phyloP scores from a whole-genome alignment of 2,888 invertebrate species.

The Apamea sordens region DNA sequence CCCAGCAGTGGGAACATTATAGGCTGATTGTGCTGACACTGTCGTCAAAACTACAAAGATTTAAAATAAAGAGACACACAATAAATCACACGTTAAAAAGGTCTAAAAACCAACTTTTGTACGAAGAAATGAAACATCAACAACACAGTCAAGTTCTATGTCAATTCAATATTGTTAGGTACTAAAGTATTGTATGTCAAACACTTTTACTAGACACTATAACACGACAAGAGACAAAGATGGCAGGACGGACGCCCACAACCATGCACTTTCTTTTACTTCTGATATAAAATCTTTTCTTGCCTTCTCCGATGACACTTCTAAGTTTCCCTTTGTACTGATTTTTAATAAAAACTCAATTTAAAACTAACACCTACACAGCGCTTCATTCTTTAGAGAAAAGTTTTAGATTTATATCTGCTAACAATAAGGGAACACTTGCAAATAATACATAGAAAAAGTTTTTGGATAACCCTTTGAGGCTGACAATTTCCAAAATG shows the following conservation, averaged over 20 bases:
- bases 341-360: conserved; percentile 25
- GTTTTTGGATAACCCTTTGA: conserved; percentile 32
- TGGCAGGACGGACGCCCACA: conserved; percentile 26
- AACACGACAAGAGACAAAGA: conserved; percentile 16
- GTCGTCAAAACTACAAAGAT: neutral
- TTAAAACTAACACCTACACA: conserved; percentile 29
- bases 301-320: conserved; percentile 23
- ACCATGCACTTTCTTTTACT: conserved; percentile 21
- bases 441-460: conserved; percentile 50
- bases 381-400: conserved; percentile 20
- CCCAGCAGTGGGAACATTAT: no score
- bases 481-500: conserved; percentile 9
- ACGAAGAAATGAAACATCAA: neutral
- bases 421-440: conserved; percentile 36
- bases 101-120: neutral
- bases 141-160: conserved; percentile 2
- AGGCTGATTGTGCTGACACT: neutral
- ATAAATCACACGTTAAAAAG: no score
- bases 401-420: conserved; percentile 59
- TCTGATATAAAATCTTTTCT: conserved; percentile 44
- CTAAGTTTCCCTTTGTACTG: conserved; percentile 33
- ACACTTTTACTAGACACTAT: conserved; percentile 13
- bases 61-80: no score
- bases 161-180: conserved; percentile 13
- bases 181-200: conserved; percentile 40